These are phyloP conservation scores for Diachasma alloeum DNA, from an alignment of 1,140 invertebrate genomes.

Conservation along the genomic window DNA sequence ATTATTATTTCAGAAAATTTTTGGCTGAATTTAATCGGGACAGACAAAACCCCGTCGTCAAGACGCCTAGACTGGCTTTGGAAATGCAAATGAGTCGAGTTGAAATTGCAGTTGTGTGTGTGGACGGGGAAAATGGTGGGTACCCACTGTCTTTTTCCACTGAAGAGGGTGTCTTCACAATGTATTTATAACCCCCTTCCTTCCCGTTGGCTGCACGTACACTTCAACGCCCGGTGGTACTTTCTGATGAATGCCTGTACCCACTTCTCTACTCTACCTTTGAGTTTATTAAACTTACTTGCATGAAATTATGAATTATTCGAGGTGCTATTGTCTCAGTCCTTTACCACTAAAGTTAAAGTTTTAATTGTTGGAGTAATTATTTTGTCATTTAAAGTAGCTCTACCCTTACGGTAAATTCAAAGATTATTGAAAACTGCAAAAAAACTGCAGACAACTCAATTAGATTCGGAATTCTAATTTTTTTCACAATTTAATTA, in stretches of 20 bases:
- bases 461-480: too few relatives aligned
- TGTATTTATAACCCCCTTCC: conserved; percentile 58
- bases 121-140: neutral
- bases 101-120: conserved; percentile 38
- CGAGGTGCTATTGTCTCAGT: conserved; percentile 43
- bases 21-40: neutral
- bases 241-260: conserved; percentile 47
- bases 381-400: conserved; percentile 13
- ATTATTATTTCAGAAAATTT: neutral
- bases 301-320: conserved; percentile 55
- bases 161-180: conserved; percentile 48
- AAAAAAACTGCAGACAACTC: too few relatives aligned
- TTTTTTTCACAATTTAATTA: too few relatives aligned
- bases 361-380: conserved; percentile 13
- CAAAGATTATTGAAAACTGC: too few relatives aligned
- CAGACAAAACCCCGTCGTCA: conserved; percentile 1
- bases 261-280: conserved; percentile 37
- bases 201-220: conserved; percentile 43
- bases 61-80: conserved; percentile 45
- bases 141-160: conserved; percentile 33
- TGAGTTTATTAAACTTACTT: conserved; percentile 55
- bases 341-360: conserved; percentile 18
- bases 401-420: too few relatives aligned
- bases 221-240: conserved; percentile 4
- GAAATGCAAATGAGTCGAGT: conserved; percentile 54